Conservation (phyloP, 2,797 vertebrate species). For the Urosaurus nigricauda region DNA sequence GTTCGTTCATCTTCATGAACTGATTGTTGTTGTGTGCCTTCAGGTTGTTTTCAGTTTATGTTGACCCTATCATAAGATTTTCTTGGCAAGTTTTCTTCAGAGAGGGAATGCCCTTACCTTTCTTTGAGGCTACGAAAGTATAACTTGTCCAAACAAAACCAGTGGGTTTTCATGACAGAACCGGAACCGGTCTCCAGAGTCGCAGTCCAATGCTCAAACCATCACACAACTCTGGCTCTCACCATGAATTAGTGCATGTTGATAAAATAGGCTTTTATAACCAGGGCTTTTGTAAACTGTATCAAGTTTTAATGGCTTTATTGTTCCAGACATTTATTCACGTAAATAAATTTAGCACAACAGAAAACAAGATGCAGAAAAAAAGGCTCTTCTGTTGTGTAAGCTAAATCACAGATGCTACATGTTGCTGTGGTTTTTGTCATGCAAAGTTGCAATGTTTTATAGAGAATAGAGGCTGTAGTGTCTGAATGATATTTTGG, state of each 20-base stretch:
- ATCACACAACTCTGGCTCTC: no score
- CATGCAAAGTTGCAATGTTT: background rate
- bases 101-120: no score
- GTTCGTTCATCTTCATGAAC: background rate
- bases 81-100: no score
- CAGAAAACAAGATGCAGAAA: background rate
- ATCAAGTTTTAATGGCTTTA: background rate
- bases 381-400: background rate
- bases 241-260: no score
- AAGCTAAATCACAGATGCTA: background rate
- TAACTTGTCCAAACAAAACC: no score
- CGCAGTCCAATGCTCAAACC: no score
- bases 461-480: background rate
- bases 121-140: no score
- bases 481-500: background rate
- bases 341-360: background rate
- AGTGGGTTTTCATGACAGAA: no score
- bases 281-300: background rate
- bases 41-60: no score
- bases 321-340: background rate
- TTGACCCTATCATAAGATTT: no score
- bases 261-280: background rate
- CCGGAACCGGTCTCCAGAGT: no score
- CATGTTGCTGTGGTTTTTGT: background rate
- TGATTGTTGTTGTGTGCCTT: no score